Evolutionary conservation across 2,797 vertebrate species (phyloP), one percentile per base, ranked within the genome.

Genomic region (Melanotaenia parkinsoni): DNA sequence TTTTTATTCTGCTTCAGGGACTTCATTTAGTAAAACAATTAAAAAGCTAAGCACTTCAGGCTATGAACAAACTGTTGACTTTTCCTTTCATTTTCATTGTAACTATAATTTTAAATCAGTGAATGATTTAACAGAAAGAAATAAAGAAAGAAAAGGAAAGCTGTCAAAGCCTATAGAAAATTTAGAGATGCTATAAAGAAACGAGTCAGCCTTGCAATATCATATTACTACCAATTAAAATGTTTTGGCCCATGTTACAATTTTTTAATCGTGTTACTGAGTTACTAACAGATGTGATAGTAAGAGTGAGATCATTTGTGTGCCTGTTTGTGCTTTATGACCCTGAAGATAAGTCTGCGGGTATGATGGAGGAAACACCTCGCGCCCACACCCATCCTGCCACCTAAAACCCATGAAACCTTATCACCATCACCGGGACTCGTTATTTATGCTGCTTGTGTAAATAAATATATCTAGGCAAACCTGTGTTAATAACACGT

Each of bases 391-490:
- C 72, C 58, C 59, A 8, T 68, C 63, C 72, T 4, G n/a, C 79
- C 71, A 54, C 71, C 79, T 78, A 79, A 70, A 89, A 86, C 79
- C 87, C 71, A 88, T 92, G 94, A 93, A 94, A 95, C 92, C 86
- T 69, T 85, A 94, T 87, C 91, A 24, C 76, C 76, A 73, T 88
- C 88, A 75, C 80, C 47, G 67, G 82, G 80, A 79, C 91, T 90
- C 83, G 85, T 92, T 94, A 94, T 95, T 94, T 94, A 94, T 92
- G 88, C 91, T 89, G 87, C 93, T 95, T 94, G 94, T 93, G 93
- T 95, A 95, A 94, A 95, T 95, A 95, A 95, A 95, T 94, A 92
- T 94, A 92, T 93, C 88, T 89, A 91, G 92, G 87, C 89, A 91
- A 93, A 94, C 92, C 90, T 93, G 90, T 89, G 94, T 94, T 94